These are phyloP conservation scores for Phyllostomus discolor DNA, from an alignment of 2,113 vertebrate species.

Conservation along the genomic window DNA sequence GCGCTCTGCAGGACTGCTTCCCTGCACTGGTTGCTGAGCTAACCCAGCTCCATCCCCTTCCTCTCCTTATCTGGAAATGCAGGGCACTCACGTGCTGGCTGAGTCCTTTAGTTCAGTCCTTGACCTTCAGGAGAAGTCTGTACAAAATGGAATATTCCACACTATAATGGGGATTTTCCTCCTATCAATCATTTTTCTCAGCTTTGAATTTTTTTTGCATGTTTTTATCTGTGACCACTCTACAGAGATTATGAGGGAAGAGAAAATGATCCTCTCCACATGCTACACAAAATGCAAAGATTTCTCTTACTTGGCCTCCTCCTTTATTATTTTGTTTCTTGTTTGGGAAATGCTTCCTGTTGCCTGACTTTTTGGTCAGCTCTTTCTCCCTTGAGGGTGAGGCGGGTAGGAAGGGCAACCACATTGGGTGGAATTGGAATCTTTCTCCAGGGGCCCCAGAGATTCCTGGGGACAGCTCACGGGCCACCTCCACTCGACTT, in stretches of 20 bases:
- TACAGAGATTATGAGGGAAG: background rate
- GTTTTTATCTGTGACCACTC: background rate
- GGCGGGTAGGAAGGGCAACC: background rate
- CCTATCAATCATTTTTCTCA: background rate
- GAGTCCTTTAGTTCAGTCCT: background rate
- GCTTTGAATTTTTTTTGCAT: background rate
- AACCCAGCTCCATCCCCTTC: background rate
- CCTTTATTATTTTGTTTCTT: background rate
- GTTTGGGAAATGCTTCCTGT: background rate
- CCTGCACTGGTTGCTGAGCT: background rate
- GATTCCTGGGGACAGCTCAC: background rate
- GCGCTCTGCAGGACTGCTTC: background rate
- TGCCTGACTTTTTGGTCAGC: background rate
- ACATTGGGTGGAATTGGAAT: background rate
- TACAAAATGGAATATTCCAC: slow-evolving; percentile 4
- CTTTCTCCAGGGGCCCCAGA: background rate
- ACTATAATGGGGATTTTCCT: background rate
- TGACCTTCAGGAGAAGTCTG: background rate
- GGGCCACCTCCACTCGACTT: background rate
- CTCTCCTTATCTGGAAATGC: background rate
- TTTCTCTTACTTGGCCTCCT: background rate
- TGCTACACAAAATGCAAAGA: background rate
- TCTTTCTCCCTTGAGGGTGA: background rate
- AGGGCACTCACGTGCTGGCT: background rate
- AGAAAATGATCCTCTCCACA: background rate